Conservation (phyloP, 2,113 vertebrate genomes). For the Azemiops feae region DNA sequence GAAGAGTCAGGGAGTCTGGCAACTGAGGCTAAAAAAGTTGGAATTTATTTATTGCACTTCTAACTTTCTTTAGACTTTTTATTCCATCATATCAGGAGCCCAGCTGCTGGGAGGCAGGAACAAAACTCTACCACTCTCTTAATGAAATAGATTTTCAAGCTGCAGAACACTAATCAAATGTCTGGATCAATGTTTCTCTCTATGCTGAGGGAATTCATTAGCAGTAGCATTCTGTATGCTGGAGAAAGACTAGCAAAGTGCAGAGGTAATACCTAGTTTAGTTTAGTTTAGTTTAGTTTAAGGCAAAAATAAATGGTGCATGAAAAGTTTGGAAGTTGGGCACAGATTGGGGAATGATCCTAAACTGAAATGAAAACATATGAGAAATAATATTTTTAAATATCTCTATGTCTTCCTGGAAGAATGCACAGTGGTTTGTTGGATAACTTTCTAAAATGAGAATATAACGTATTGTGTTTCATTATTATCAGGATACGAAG, state of each 20-base stretch:
- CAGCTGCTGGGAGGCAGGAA: not conserved
- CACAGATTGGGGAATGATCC: not conserved
- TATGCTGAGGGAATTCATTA: constrained; percentile 22
- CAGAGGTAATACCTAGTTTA: not conserved
- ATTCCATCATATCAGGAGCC: not conserved
- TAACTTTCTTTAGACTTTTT: not conserved
- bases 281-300: not conserved
- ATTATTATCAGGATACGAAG: not conserved
- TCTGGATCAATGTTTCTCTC: constrained; percentile 5
- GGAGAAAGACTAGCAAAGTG: not conserved
- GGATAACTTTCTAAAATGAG: not conserved
- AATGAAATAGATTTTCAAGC: constrained; percentile 16
- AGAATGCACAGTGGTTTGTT: not conserved
- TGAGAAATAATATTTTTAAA: not conserved
- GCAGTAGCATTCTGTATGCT: not conserved
- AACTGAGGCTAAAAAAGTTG: not conserved
- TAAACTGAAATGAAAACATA: not conserved
- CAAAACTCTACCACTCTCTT: not conserved
- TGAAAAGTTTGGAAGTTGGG: not conserved
- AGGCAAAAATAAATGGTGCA: not conserved
- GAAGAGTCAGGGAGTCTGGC: not conserved
- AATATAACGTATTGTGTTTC: not conserved
- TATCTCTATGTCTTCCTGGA: not conserved
- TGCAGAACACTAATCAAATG: constrained; percentile 19
- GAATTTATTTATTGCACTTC: not conserved